A percentile compares a stretch with the other conserved stretches of the same genome.
Conservation (phyloP, 92 coral and sea anemone genomes). For the Bergia sp. region DNA sequence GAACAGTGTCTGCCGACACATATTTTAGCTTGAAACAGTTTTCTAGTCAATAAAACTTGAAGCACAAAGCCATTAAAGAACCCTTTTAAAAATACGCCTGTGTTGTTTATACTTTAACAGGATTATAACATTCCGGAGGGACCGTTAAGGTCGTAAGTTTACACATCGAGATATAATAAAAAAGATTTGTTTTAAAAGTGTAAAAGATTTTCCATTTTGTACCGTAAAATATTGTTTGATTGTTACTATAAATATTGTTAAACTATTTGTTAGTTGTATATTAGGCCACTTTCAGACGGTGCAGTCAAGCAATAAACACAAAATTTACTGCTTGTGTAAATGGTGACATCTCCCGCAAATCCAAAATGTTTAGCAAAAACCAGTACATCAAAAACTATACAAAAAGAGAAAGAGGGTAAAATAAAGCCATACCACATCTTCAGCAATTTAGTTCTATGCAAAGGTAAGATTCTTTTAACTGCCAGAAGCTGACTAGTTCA, state of each 20-base stretch:
- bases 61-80: too few relatives aligned
- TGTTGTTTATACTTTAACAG: neutral
- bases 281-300: neutral
- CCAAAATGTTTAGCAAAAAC: neutral
- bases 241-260: neutral
- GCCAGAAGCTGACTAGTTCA: conserved; percentile 30
- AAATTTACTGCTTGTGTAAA: neutral
- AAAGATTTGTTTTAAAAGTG: neutral
- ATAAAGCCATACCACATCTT: neutral
- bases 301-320: neutral
- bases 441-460: neutral
- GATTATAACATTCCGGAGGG: too few relatives aligned
- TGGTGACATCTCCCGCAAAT: neutral
- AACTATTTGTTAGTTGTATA: neutral
- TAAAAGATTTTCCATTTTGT: neutral
- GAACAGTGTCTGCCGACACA: too few relatives aligned
- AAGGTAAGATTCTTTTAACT: neutral
- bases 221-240: too few relatives aligned
- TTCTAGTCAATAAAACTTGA: too few relatives aligned
- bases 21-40: too few relatives aligned
- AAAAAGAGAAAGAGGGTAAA: neutral
- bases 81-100: neutral
- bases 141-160: too few relatives aligned
- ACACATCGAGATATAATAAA: neutral
- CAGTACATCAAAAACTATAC: neutral